Conservation (phyloP, 2,797 vertebrate genomes). For the Okamejei kenojei region DNA sequence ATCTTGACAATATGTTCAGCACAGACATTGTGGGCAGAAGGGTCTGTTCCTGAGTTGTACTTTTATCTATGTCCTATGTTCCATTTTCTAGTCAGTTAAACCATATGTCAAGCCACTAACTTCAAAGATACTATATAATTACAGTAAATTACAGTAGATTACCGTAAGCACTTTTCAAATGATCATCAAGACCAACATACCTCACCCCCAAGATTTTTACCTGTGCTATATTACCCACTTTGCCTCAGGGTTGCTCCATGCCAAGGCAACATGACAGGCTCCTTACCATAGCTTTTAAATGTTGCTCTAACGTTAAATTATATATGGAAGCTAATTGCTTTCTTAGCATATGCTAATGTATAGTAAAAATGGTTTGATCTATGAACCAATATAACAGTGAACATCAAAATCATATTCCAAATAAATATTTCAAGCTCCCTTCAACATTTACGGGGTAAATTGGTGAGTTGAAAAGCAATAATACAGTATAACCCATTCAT, state of each 20-base stretch:
- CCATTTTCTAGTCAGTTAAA: neutral
- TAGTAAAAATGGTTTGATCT: neutral
- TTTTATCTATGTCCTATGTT: no score
- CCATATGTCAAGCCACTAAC: neutral
- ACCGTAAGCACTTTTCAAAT: neutral
- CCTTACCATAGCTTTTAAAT: neutral
- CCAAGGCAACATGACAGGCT: neutral
- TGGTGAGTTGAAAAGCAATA: neutral
- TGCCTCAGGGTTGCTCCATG: neutral
- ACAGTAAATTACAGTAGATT: no score
- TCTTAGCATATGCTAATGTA: neutral
- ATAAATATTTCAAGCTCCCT: no score
- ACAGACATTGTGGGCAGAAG: no score
- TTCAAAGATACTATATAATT: neutral
- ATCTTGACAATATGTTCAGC: no score
- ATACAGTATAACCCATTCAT: neutral
- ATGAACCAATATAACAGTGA: neutral
- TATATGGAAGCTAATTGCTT: neutral
- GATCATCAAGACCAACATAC: neutral
- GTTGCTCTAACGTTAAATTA: neutral
- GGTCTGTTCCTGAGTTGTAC: no score
- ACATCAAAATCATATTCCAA: neutral
- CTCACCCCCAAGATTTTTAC: neutral
- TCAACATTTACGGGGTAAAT: neutral
- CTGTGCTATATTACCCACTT: neutral